These are phyloP conservation scores for Ctenopoma multispine DNA, from an alignment of 2,797 vertebrate genomes.

Conservation along the genomic window DNA sequence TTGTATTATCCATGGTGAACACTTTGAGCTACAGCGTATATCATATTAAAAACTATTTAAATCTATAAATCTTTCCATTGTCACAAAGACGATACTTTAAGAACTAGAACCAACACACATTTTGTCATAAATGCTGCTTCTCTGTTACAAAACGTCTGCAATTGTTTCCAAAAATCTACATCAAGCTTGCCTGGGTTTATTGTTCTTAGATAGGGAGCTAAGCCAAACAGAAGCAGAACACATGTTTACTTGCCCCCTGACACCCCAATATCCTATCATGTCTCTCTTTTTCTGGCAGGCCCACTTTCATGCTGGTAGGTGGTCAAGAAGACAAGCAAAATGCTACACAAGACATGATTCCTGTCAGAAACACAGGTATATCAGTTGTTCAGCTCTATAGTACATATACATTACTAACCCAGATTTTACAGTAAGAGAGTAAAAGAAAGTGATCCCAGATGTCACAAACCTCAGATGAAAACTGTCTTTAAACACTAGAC, in stretches of 20 bases:
- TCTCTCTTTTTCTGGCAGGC: conserved; percentile 47
- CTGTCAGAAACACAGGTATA: too few species aligned
- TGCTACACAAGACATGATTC: not conserved
- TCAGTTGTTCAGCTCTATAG: not conserved
- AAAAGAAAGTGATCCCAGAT: not conserved
- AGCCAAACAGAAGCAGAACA: conserved; percentile 68
- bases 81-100: conserved; percentile 42
- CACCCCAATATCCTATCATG: conserved; percentile 16
- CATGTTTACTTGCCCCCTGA: conserved; percentile 42
- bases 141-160: not conserved
- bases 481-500: not conserved
- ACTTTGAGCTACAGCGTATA: conserved; percentile 7
- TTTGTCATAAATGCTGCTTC: conserved; percentile 30
- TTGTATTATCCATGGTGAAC: conserved; percentile 15
- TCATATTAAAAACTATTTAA: conserved; percentile 27
- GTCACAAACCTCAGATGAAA: not conserved
- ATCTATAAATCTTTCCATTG: conserved; percentile 17
- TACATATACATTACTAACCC: conserved; percentile 12
- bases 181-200: conserved; percentile 30
- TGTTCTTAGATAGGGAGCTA: conserved; percentile 37
- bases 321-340: conserved; percentile 41
- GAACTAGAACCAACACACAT: conserved; percentile 30
- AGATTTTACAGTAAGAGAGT: conserved; percentile 4
- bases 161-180: conserved; percentile 28
- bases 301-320: conserved; percentile 45